These are phyloP conservation scores for Prolemur simus DNA, from an alignment of 2,113 vertebrate species.

Conservation along the genomic window DNA sequence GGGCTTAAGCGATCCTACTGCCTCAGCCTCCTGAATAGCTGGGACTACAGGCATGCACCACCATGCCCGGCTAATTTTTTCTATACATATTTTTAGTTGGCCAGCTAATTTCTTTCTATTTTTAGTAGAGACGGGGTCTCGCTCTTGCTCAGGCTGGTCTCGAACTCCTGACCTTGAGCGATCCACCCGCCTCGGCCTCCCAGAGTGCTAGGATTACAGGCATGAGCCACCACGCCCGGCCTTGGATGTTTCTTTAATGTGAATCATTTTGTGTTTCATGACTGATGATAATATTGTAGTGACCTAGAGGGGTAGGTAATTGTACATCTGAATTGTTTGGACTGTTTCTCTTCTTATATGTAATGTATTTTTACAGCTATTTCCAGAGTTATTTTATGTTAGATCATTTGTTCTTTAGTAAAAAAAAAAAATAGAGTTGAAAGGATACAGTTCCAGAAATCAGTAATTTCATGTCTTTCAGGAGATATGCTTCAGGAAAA, in stretches of 20 bases:
- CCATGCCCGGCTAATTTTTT: no score
- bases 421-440: neutral
- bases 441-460: neutral
- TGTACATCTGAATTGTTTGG: neutral
- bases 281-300: neutral
- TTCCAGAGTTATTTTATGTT: neutral
- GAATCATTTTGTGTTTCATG: neutral
- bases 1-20: no score
- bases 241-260: neutral
- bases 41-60: no score
- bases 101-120: no score
- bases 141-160: no score
- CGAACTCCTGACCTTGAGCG: no score
- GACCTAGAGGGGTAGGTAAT: neutral
- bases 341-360: neutral
- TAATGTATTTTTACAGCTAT: neutral
- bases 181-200: no score
- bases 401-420: neutral
- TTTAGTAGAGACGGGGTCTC: no score
- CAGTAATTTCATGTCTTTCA: neutral
- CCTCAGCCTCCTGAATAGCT: no score
- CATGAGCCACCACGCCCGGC: no score
- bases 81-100: no score
- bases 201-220: no score
- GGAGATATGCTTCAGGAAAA: neutral